A percentile compares a stretch with the other conserved stretches of the same genome.
Conservation (phyloP, 2,797 vertebrate species). For the Naso thynnoides region DNA sequence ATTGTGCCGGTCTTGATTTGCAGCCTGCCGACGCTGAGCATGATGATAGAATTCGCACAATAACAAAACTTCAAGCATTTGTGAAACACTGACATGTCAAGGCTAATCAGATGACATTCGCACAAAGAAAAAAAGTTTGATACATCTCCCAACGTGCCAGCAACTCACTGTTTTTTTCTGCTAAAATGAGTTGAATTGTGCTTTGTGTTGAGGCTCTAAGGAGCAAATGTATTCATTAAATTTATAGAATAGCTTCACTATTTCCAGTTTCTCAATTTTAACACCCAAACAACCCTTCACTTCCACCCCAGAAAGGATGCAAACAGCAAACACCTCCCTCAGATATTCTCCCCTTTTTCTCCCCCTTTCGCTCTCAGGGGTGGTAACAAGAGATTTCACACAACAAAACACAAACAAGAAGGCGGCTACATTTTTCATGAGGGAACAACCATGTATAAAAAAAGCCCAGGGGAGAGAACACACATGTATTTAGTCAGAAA, state of each 20-base stretch:
- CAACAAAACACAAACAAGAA: conserved; percentile 52
- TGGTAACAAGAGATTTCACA: conserved; percentile 48
- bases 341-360: conserved; percentile 29
- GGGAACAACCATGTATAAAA: conserved; percentile 39
- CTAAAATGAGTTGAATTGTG: conserved; percentile 24
- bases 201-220: conserved; percentile 21
- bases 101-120: conserved; percentile 35
- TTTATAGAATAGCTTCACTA: conserved; percentile 60
- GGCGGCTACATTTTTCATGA: conserved; percentile 65
- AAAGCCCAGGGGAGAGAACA: conserved; percentile 38
- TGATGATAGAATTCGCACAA: conserved; percentile 56
- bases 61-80: conserved; percentile 38
- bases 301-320: conserved; percentile 14
- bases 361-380: conserved; percentile 15
- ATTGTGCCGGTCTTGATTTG: conserved; percentile 68
- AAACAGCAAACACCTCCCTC: conserved; percentile 37
- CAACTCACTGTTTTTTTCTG: conserved; percentile 27
- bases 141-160: conserved; percentile 37
- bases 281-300: conserved; percentile 4
- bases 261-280: conserved; percentile 28
- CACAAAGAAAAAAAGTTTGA: conserved; percentile 16
- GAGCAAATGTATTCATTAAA: conserved; percentile 55
- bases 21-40: conserved; percentile 64
- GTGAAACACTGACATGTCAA: conserved; percentile 25
- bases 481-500: conserved; percentile 19